These are phyloP conservation scores for Muscicapa adusta DNA, from an alignment of 2,113 vertebrate genomes.

Conservation along the genomic window DNA sequence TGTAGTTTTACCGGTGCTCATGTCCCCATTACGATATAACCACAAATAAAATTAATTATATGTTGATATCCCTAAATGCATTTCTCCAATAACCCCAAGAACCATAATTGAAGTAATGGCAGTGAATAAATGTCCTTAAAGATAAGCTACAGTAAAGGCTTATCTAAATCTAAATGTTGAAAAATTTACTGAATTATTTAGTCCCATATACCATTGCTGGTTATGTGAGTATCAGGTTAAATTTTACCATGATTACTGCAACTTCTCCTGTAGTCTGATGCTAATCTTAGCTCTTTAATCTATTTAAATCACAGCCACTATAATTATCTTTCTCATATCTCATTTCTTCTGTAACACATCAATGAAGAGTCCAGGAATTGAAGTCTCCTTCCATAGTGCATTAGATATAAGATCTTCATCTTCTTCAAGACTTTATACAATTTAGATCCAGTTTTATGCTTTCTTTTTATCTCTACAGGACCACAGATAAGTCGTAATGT, in stretches of 20 bases:
- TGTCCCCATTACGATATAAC: not conserved
- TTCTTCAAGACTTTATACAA: not conserved
- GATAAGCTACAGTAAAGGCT: not conserved
- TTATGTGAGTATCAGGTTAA: not conserved
- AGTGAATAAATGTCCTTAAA: not conserved
- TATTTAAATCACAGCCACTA: not conserved
- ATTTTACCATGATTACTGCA: not conserved
- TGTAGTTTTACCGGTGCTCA: not conserved
- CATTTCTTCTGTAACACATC: not conserved
- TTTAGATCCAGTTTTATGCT: not conserved
- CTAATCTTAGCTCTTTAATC: not conserved
- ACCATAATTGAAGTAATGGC: not conserved
- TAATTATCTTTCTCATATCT: not conserved
- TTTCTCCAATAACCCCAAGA: not conserved
- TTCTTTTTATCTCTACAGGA: not conserved
- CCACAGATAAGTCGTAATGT: not conserved
- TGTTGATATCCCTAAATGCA: not conserved
- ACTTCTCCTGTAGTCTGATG: not conserved
- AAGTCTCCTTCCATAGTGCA: not conserved
- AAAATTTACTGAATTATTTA: not conserved
- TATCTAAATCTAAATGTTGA: not conserved
- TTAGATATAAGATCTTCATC: not conserved
- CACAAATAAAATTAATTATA: not conserved
- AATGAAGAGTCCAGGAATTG: not conserved
- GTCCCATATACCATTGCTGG: not conserved